Base-by-base conservation (phyloP, 35 echinoderm and acorn worm genomes). In the Apostichopus parvimensis region DNA sequence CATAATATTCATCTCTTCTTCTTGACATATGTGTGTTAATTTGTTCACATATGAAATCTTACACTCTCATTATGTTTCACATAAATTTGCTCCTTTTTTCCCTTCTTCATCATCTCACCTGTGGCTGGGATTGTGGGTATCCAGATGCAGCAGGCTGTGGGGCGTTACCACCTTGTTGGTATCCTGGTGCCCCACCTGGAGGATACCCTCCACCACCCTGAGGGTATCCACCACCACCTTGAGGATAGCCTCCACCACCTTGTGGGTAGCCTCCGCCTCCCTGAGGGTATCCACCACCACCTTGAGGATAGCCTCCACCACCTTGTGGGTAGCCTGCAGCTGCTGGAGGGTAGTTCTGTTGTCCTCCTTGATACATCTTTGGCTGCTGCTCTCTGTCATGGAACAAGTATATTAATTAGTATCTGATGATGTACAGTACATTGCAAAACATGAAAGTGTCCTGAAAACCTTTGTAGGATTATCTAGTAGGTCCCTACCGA, bases 181-280 rank as follows among this genome's bases (percentile, higher is more conserved):
- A 84, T n/a, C 81, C 81, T 58, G 15, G 15, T n/a, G 54, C 56
- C 23, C 34, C 17, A 4, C 68, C 86, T 21, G n/a, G 53, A 20
- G 5, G 78, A 14, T 79, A 79, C 5, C 78, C 78, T 21, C 23
- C 52, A 28, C 54, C 82, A 85, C 26, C 26, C 17, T 86, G 83
- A 6, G 85, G 57, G n/a, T 87, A 87, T 0, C 85, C 85, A 10
- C 85, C 85, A 86, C 83, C 83, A 18, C 85, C 85, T n/a, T 87
- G 85, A 21, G 85, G 85, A 13, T 87, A 87, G 9, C 82, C 82
- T 21, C 82, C 82, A 11, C 53, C 82, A 8, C 25, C 8, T 15
- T 88, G 86, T 20, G 60, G 60, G 10, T 22, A 9, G 4, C 53
- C 9, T 1, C 81, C 81, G 58, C 81, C 81, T 0, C 68, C 86